phyloP scores from a whole-genome alignment of 92 coral and sea anemone species.

The Heteractis magnifica region DNA sequence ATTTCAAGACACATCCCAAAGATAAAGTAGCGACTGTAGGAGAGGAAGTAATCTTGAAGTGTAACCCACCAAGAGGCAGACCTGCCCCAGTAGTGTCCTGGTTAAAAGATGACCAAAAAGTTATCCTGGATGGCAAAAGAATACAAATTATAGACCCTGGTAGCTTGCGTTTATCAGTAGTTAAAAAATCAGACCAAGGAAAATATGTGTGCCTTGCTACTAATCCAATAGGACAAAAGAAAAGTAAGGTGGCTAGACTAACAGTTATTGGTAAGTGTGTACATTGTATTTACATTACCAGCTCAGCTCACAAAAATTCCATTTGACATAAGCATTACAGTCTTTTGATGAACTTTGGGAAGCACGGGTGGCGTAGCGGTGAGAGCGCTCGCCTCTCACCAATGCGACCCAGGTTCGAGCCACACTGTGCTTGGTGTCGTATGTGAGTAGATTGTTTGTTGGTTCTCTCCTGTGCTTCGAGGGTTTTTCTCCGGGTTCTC shows the following conservation, averaged over 20 bases:
- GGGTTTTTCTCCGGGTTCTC: no score
- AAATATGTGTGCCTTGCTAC: slow-evolving; percentile 71
- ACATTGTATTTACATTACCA: background rate
- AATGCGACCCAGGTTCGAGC: no score
- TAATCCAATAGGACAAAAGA: slow-evolving; percentile 64
- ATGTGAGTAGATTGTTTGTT: no score
- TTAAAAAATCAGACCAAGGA: slow-evolving; percentile 73
- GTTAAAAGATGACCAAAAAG: slow-evolving; percentile 56
- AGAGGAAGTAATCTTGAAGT: slow-evolving; percentile 53
- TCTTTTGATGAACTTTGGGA: no score
- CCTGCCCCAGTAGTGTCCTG: slow-evolving; percentile 80
- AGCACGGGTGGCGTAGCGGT: no score
- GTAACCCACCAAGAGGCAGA: slow-evolving; percentile 84
- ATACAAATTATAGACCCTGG: slow-evolving; percentile 52
- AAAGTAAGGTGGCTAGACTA: slow-evolving; percentile 59
- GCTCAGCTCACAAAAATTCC: no score
- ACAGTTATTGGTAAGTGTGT: slow-evolving; percentile 66
- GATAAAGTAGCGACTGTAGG: slow-evolving; percentile 57
- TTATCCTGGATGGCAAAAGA: slow-evolving; percentile 51
- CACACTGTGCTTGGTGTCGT: no score
- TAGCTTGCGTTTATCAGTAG: slow-evolving; percentile 63
- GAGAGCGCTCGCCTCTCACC: no score
- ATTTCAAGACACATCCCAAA: slow-evolving; percentile 66
- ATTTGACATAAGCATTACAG: no score
- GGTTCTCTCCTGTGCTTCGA: no score